A percentile compares a stretch with the other conserved stretches of the same genome.
These are phyloP conservation scores for Aurelia sp. DNA, from an alignment of 30 jellyfish, hydroid and myxozoan genomes.

Conservation along the genomic window DNA sequence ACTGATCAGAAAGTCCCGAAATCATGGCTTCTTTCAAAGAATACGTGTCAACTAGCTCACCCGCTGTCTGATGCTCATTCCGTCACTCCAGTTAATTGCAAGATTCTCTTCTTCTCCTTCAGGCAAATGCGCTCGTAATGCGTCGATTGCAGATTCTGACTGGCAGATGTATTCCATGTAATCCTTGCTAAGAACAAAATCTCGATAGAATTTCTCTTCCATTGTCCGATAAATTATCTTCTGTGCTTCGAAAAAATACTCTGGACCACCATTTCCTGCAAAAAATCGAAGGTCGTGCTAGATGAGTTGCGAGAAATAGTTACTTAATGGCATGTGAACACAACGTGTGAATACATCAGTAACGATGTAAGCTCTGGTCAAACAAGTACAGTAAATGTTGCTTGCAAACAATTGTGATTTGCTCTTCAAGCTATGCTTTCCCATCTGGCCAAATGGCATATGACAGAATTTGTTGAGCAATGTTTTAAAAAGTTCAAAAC, in stretches of 20 bases:
- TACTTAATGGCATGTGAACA: no score
- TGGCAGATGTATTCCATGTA: conserved; percentile 95
- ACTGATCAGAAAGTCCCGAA: no score
- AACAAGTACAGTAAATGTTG: no score
- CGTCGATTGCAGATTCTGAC: conserved; percentile 98
- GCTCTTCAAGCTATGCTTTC: no score
- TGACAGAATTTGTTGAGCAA: no score
- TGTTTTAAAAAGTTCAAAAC: no score
- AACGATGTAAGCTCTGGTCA: no score
- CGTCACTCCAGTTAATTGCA: conserved; percentile 95
- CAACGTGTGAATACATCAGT: no score
- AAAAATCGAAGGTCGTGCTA: background rate
- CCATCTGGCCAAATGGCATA: no score
- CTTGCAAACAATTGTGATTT: no score
- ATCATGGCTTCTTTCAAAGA: no score
- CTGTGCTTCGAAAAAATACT: conserved; percentile 91
- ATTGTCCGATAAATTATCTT: conserved; percentile 67
- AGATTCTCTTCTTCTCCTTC: conserved; percentile 75
- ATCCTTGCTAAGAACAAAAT: conserved; percentile 90
- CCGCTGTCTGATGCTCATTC: conserved; percentile 78
- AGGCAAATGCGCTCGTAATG: conserved; percentile 81
- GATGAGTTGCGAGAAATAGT: no score
- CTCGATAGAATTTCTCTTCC: conserved; percentile 91
- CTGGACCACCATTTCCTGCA: conserved; percentile 88
- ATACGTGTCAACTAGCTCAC: conserved; percentile 20